phyloP scores from a whole-genome alignment of 2,797 vertebrate species.

The Acipenser oxyrinchus region DNA sequence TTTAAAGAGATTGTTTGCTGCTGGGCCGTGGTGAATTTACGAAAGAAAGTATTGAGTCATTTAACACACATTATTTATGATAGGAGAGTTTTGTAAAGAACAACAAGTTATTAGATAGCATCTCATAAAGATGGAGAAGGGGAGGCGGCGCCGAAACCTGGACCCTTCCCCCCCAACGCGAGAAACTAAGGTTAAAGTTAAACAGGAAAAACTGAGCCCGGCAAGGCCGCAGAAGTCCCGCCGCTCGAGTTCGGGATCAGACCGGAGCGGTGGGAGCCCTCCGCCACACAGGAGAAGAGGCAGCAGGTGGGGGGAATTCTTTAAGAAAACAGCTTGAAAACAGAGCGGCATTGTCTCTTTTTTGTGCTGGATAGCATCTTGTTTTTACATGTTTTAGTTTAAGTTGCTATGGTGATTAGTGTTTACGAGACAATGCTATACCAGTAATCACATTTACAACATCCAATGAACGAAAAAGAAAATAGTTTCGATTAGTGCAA shows the following conservation, averaged over 20 bases:
- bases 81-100: neutral
- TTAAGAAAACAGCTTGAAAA: neutral
- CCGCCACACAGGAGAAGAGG: slow-evolving; percentile 43
- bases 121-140: slow-evolving; percentile 46
- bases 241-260: slow-evolving; percentile 58
- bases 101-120: neutral
- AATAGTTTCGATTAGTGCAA: too few relatives aligned
- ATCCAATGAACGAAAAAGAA: too few relatives aligned
- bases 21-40: too few relatives aligned
- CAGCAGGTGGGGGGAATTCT: slow-evolving; percentile 49
- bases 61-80: neutral
- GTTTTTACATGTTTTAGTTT: neutral
- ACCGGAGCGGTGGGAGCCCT: slow-evolving; percentile 53
- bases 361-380: neutral
- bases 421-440: too few relatives aligned
- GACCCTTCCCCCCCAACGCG: slow-evolving; percentile 46
- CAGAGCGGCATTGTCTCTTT: neutral
- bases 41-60: too few relatives aligned
- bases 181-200: slow-evolving; percentile 52
- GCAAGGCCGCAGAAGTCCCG: slow-evolving; percentile 53
- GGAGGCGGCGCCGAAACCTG: slow-evolving; percentile 47
- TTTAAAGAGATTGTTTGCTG: too few relatives aligned
- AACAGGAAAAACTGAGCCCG: slow-evolving; percentile 62
- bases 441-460: too few relatives aligned
- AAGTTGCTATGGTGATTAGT: neutral